These are phyloP conservation scores for Bellardia pandia DNA, from an alignment of 2,888 invertebrate genomes.

Conservation along the genomic window DNA sequence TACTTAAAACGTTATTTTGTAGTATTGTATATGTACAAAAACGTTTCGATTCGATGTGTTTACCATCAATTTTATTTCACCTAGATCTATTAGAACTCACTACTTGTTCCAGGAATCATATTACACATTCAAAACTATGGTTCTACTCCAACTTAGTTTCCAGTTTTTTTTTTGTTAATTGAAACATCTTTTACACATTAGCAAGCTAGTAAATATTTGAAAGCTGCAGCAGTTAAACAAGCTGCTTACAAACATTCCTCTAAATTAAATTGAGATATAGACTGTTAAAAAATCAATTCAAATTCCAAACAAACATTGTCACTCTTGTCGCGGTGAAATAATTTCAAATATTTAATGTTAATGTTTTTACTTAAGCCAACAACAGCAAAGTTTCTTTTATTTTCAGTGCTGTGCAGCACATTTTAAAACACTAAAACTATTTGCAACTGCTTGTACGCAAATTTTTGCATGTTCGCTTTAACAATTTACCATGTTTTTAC, in stretches of 20 bases:
- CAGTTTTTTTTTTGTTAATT: no score
- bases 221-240: not conserved
- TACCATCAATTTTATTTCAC: no score
- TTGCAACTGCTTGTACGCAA: slow-evolving; percentile 74
- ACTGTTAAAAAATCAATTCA: slow-evolving; percentile 42
- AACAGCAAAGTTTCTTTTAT: slow-evolving; percentile 11
- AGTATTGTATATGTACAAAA: no score
- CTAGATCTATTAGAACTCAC: no score
- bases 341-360: slow-evolving; percentile 65
- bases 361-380: slow-evolving; percentile 29
- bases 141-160: no score
- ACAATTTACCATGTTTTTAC: slow-evolving; percentile 10
- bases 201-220: no score
- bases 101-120: no score
- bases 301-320: slow-evolving; percentile 46
- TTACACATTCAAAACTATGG: no score
- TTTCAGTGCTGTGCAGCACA: slow-evolving; percentile 20
- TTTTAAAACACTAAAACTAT: slow-evolving; percentile 58
- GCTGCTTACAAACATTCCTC: slow-evolving; percentile 2
- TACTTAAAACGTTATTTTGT: no score
- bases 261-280: slow-evolving; percentile 40
- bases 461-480: slow-evolving; percentile 48
- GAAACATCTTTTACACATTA: no score
- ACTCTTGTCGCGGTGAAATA: slow-evolving; percentile 55
- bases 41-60: no score